A percentile compares a stretch with the other conserved stretches of the same genome.
These are phyloP conservation scores for Glaucomys volans DNA, from an alignment of 2,113 vertebrate genomes.

Conservation along the genomic window DNA sequence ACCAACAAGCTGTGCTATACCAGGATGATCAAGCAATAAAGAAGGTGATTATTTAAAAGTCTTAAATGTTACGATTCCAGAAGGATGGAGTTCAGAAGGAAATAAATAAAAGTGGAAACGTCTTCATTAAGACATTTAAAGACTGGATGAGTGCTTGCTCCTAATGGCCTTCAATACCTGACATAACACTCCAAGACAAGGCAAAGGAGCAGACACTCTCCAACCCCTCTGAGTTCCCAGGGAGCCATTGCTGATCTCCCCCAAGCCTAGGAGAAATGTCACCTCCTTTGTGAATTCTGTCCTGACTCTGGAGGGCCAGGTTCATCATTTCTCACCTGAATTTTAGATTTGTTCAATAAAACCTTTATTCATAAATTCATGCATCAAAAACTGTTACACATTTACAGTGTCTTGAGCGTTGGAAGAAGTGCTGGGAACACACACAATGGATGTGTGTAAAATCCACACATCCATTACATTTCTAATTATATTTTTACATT, in stretches of 20 bases:
- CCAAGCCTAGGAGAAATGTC: not conserved
- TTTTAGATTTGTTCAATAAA: not conserved
- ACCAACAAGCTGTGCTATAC: not conserved
- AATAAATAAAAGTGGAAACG: not conserved
- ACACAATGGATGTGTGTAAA: not conserved
- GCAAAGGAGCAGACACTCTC: not conserved
- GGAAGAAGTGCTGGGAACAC: not conserved
- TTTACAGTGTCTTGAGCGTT: not conserved
- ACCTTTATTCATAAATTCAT: not conserved
- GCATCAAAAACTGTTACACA: not conserved
- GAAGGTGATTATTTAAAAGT: not conserved
- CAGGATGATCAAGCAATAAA: not conserved
- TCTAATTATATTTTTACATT: not conserved
- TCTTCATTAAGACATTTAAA: not conserved
- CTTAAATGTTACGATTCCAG: not conserved
- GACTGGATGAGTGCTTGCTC: not conserved
- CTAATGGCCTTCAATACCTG: not conserved
- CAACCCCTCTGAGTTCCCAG: too few species aligned
- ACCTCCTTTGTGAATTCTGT: not conserved
- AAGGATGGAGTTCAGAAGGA: not conserved
- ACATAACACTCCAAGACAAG: not conserved
- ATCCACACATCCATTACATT: not conserved
- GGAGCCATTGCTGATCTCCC: not conserved
- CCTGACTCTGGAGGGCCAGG: not conserved
- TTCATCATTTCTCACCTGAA: not conserved